Percentiles rank a stretch among this genome's conserved stretches.
Evolutionary conservation across 2,888 invertebrate genomes (phyloP).

Genomic region (Drosophila suboccidentalis): DNA sequence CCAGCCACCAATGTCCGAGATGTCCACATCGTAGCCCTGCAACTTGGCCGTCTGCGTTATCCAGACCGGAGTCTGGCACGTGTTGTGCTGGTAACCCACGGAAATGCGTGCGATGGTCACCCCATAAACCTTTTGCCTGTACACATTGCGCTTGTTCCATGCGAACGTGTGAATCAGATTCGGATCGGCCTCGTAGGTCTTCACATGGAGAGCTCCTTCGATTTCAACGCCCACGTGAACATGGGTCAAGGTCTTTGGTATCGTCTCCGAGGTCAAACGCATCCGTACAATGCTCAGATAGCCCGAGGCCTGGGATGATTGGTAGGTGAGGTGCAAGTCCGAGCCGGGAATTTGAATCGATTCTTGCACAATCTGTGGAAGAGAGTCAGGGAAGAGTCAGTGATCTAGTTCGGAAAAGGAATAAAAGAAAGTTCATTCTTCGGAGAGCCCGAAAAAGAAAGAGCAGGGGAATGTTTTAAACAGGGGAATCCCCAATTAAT

Average conservation of each 20-base stretch:
- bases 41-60: slow-evolving; percentile 97
- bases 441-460: no score
- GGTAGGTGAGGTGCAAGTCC: slow-evolving; percentile 96
- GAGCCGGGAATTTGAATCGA: slow-evolving; percentile 97
- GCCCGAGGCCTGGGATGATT: slow-evolving; percentile 97
- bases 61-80: slow-evolving; percentile 96
- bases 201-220: slow-evolving; percentile 96
- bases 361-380: slow-evolving; percentile 95
- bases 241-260: slow-evolving; percentile 93
- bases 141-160: slow-evolving; percentile 99
- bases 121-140: slow-evolving; percentile 97
- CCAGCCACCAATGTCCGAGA: slow-evolving; percentile 99
- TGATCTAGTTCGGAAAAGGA: not conserved
- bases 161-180: slow-evolving; percentile 97
- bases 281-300: slow-evolving; percentile 97
- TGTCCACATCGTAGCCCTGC: slow-evolving; percentile 98
- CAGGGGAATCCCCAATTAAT: no score
- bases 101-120: slow-evolving; percentile 95
- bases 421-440: no score
- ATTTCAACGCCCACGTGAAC: slow-evolving; percentile 97
- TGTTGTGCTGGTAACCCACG: slow-evolving; percentile 97
- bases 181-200: slow-evolving; percentile 98
- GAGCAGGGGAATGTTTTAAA: no score
- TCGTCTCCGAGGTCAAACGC: slow-evolving; percentile 92
- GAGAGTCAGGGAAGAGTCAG: not conserved